Conservation (phyloP, 2,113 vertebrate genomes). For the Athene noctua region DNA sequence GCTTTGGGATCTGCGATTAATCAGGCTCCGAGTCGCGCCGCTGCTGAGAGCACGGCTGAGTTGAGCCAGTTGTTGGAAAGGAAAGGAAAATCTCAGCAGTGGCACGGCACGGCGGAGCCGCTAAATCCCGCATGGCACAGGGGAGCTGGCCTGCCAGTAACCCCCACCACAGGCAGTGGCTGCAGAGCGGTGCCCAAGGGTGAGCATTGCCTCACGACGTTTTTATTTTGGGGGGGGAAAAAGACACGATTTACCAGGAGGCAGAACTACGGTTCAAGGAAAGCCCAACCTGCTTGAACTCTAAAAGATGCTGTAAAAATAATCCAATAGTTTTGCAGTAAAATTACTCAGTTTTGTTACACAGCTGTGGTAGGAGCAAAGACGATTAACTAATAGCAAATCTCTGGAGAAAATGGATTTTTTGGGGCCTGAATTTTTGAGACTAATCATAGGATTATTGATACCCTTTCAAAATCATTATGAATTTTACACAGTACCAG, state of each 20-base stretch:
- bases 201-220: accelerated
- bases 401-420: background rate
- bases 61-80: background rate
- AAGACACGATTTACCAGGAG: background rate
- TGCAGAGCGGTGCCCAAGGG: background rate
- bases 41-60: background rate
- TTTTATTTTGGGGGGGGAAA: background rate
- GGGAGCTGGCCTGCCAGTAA: background rate
- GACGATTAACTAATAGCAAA: background rate
- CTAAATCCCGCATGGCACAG: accelerated
- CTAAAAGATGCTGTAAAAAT: background rate
- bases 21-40: accelerated
- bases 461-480: background rate
- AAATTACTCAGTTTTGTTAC: background rate
- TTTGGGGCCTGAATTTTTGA: background rate
- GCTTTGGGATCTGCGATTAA: background rate
- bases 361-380: background rate
- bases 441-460: background rate
- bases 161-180: background rate
- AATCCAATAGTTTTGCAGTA: background rate
- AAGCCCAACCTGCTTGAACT: background rate
- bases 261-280: background rate
- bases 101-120: background rate
- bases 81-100: background rate
- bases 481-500: background rate